These are phyloP conservation scores for Drosophila paramelanica DNA, from an alignment of 2,888 invertebrate genomes.

Conservation along the genomic window DNA sequence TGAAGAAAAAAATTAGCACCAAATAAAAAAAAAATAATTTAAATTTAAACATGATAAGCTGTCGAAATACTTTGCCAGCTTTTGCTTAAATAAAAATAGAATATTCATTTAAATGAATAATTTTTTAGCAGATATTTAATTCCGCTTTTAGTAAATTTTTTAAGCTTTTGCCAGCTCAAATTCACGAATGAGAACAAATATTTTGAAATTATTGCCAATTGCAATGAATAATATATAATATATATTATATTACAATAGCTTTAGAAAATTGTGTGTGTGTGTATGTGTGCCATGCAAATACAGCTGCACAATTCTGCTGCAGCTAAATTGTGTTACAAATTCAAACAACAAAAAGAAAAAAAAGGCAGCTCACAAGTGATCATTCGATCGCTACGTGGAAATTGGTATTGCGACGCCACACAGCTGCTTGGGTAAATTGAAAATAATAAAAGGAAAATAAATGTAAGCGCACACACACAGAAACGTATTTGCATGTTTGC, in stretches of 20 bases:
- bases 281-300: neutral
- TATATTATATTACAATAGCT: neutral
- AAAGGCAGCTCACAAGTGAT: slow-evolving; percentile 8
- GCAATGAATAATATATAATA: neutral
- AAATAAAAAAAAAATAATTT: no score
- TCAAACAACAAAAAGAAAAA: neutral
- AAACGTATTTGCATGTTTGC: neutral
- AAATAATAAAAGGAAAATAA: slow-evolving; percentile 11
- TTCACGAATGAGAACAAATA: no score
- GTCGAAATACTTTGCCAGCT: no score
- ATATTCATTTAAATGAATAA: no score
- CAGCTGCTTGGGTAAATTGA: slow-evolving; percentile 14
- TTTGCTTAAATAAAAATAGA: no score
- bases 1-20: no score
- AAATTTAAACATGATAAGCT: neutral
- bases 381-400: slow-evolving; percentile 22
- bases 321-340: slow-evolving; percentile 11
- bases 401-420: slow-evolving; percentile 20
- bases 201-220: neutral
- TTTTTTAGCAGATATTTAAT: no score
- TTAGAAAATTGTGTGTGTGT: neutral
- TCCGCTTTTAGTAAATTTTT: neutral
- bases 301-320: neutral
- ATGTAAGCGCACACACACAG: neutral
- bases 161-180: no score